Base-by-base conservation (phyloP, 2,113 vertebrate species). In the Coptodon rendalli region DNA sequence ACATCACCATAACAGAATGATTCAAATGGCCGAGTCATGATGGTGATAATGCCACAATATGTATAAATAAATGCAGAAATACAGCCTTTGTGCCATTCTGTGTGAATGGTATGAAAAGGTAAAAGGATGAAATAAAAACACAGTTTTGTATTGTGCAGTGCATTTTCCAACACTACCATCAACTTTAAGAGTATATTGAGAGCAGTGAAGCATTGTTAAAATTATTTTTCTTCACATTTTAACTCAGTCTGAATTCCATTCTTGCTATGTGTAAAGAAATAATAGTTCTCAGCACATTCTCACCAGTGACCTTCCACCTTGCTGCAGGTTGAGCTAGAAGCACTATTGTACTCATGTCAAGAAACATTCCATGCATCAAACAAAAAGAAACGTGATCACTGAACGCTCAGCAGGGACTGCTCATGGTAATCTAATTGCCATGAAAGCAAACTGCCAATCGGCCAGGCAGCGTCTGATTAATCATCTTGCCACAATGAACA, bases 1-100 rank as follows among this genome's bases (percentile, higher is more conserved):
- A 88, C 91, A 94, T 93, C 91, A 93, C 85, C 85, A 91, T 89
- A 90, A 90, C 84, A 94, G 79, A 89, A 91, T 90, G 89, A 91
- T 86, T 92, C 6, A 83, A 89, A 93, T 86, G 91, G 86, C 84
- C 83, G 84, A 82, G 89, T 88, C 59, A 93, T 89, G 91, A 89
- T 61, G 87, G 89, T 86, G 86, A 59, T 31, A 54, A 89, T 24
- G 89, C 29, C 68, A 84, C 66, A 85, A 29, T 66, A 91, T 56
- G 71, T 57, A 76, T n/a, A 56, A 76, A 76, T 45, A 91, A 84
- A 73, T 50, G 81, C 34, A 63, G 40, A 54, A 27, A 52, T 24
- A 45, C 29, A 56, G 66, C 56, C 29, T 73, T 43, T 38, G 22
- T 68, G 59, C 52, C 80, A 76, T 86, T 91, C 83, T 66, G 45